phyloP scores from a whole-genome alignment of 2,113 vertebrate genomes.

The Tylochromis polylepis region DNA sequence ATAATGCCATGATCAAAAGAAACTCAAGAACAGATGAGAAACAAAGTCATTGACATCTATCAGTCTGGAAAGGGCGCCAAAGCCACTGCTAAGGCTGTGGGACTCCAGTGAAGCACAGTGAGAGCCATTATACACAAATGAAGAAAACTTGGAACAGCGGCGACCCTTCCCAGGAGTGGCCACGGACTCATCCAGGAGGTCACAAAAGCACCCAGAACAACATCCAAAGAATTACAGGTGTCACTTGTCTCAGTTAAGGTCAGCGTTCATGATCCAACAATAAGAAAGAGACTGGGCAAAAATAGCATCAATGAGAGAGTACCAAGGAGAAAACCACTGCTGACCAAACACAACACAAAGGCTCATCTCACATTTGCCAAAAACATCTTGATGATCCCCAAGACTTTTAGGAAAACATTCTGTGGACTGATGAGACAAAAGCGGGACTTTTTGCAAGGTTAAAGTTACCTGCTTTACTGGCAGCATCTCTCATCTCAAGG shows the following conservation, averaged over 20 bases:
- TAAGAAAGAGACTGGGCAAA: neutral
- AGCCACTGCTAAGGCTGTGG: neutral
- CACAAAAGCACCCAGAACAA: neutral
- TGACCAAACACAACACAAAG: neutral
- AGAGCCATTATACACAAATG: neutral
- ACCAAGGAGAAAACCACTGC: neutral
- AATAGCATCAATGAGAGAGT: neutral
- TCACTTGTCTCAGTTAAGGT: neutral
- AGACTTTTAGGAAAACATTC: neutral
- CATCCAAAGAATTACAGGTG: neutral
- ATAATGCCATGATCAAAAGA: neutral
- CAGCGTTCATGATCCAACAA: neutral
- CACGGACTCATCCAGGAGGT: neutral
- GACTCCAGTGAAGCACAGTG: neutral
- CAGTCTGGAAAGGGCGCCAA: neutral
- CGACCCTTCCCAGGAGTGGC: neutral
- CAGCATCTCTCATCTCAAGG: constrained; percentile 59
- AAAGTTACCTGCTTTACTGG: constrained; percentile 52
- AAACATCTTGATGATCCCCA: neutral
- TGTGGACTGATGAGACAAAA: neutral
- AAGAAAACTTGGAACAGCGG: neutral
- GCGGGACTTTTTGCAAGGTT: neutral
- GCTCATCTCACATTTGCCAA: neutral
- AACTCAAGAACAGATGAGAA: neutral
- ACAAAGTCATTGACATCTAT: neutral